phyloP scores from a whole-genome alignment of 92 coral and sea anemone species.

The Palythoa grandiflora region DNA sequence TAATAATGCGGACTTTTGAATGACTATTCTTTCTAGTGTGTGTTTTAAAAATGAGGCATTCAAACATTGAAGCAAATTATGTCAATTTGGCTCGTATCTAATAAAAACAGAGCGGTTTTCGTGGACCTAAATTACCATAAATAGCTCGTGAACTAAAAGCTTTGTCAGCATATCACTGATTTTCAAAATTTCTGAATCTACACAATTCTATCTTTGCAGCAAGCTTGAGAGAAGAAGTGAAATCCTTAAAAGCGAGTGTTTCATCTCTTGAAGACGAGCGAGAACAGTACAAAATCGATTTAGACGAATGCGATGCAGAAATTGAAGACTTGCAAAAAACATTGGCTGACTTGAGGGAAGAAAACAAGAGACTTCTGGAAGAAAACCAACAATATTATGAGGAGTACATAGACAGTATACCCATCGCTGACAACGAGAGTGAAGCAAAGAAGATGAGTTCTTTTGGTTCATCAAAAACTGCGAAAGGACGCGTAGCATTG shows the following conservation, averaged over 20 bases:
- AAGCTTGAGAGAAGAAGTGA: slow-evolving; percentile 46
- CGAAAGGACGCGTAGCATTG: neutral
- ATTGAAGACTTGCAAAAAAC: slow-evolving; percentile 72
- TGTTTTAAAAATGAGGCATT: neutral
- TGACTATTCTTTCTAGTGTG: neutral
- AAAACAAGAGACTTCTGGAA: slow-evolving; percentile 49
- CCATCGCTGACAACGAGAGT: neutral
- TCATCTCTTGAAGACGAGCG: slow-evolving; percentile 57
- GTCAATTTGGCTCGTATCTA: neutral
- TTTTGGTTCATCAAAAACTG: neutral
- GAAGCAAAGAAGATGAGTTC: neutral
- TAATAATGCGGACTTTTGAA: too few species aligned
- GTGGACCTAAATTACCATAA: neutral
- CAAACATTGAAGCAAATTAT: neutral
- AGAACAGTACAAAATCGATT: slow-evolving; percentile 52
- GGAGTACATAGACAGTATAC: neutral
- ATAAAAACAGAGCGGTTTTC: too few species aligned
- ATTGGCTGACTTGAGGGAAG: slow-evolving; percentile 59
- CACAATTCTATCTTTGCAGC: slow-evolving; percentile 33
- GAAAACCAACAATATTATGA: neutral
- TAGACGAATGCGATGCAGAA: slow-evolving; percentile 69
- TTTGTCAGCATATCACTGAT: neutral
- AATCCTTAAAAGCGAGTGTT: slow-evolving; percentile 46
- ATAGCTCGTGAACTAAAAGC: neutral
- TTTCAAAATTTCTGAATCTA: neutral